Base-by-base conservation (phyloP, 2,888 invertebrate species). In the Panzeria rudis region DNA sequence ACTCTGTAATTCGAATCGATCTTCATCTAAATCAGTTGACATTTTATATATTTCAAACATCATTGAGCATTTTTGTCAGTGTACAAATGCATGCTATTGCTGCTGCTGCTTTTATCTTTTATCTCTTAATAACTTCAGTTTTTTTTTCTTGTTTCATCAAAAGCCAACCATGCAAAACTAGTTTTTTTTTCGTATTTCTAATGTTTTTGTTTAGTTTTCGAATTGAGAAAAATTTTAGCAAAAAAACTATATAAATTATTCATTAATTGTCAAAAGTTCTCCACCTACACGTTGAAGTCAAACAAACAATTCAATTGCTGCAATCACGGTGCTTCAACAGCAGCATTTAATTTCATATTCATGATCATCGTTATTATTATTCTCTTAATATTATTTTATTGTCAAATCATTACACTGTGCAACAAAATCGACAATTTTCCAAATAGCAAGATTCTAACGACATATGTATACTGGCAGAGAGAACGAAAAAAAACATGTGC, bases 91-190 rank as follows among this genome's bases (percentile, higher is more conserved):
- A 64, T 56, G 64, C 20, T 59, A 68, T 62, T 50, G 29, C 61
- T 50, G 29, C 17, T 44, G 32, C 59, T 75, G 68, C 17, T 82
- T n/a, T n/a, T 25, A 76, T 44, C n/a, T 77, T 82, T 69, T 76
- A 76, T 76, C 76, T 69, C 52, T 76, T 44, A 69, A 62, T 76
- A 54, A 29, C 38, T 62, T 50, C 6, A 50, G 20, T n/a, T 50
- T 61, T 62, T 56, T 13, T 41, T 15, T 68, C 29, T 52, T 50
- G 64, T 82, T 78, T 29, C 73, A 64, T 38, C 44, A 17, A 75
- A 56, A 85, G 59, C 64, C 78, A 85, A 71, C 82, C 78, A 85
- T 78, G 85, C 85, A 78, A 78, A 82, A 78, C 85, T 56, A 75
- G 75, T 85, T 79, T 85, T 62, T 50, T 17, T 75, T 54, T 52